Percentiles rank a stretch among this genome's conserved stretches.
phyloP scores from a whole-genome alignment of 2,888 invertebrate species.

The Drosophila siamana region DNA sequence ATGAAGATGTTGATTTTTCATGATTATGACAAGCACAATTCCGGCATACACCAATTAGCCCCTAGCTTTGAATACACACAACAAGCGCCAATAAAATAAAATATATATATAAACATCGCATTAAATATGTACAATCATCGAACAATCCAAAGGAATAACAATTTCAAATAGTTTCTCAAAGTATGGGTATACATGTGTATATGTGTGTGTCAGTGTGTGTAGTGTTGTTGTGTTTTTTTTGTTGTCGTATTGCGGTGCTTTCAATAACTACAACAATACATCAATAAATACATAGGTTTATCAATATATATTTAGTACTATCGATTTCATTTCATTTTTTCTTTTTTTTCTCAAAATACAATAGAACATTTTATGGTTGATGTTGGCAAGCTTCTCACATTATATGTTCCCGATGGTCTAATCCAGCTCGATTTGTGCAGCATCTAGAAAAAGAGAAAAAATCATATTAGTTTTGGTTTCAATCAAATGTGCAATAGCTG shows the following conservation, averaged over 20 bases:
- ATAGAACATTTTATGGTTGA: slow-evolving; percentile 41
- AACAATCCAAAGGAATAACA: slow-evolving; percentile 42
- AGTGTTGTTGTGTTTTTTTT: slow-evolving; percentile 7
- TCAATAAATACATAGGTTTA: slow-evolving; percentile 68
- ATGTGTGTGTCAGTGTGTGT: slow-evolving; percentile 37
- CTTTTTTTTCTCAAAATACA: slow-evolving; percentile 53
- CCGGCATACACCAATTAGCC: slow-evolving; percentile 27
- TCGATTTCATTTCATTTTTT: slow-evolving; percentile 44
- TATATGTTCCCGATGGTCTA: neutral
- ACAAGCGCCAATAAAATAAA: slow-evolving; percentile 37
- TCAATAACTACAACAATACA: slow-evolving; percentile 71
- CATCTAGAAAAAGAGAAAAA: slow-evolving; percentile 73
- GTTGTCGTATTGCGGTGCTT: slow-evolving; percentile 43
- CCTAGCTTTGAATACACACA: slow-evolving; percentile 31
- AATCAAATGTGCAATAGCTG: slow-evolving; percentile 11
- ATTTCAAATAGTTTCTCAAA: slow-evolving; percentile 38
- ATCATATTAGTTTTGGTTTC: slow-evolving; percentile 55
- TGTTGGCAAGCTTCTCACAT: slow-evolving; percentile 41
- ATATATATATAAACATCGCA: slow-evolving; percentile 19
- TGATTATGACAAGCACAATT: slow-evolving; percentile 39
- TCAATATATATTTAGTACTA: slow-evolving; percentile 57
- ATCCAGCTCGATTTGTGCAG: slow-evolving; percentile 8
- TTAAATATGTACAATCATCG: slow-evolving; percentile 29
- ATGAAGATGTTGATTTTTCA: slow-evolving; percentile 15
- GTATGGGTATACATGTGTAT: slow-evolving; percentile 30